Evolutionary conservation across 1,140 invertebrate genomes (phyloP), one percentile per base, ranked within the genome.

Genomic region (Macrobrachium nipponense): DNA sequence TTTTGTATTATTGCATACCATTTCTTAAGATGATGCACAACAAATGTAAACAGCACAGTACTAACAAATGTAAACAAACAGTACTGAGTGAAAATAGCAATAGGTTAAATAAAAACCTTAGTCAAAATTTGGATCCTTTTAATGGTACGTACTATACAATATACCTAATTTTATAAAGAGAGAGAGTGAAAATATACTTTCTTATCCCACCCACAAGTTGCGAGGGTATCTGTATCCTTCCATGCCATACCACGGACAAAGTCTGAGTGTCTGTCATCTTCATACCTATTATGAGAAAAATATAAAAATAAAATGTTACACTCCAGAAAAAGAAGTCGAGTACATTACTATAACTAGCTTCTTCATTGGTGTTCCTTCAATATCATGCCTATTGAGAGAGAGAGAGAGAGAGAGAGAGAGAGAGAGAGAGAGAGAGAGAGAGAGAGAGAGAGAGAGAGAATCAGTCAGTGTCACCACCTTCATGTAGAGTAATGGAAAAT

Each of bases 201-300:
- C 17, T 70, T 86, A 72, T 86, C 83, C 83, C 83, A 86, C 18
- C 83, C 83, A 75, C 77, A 86, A 36, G 64, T 73, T 51, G 80
- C 51, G 12, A 86, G 68, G 18, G 77, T 68, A 20, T 73, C 70
- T 43, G 77, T 68, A 27, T 86, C 83, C 68, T 59, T 61, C 83
- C 83, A 86, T 3, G 83, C 66, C 77, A 86, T 14, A 10, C 83
- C 83, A 27, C 83, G 64, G 17, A 86, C 68, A 51, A 86, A 86
- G 36, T 86, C 83, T 23, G 14, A n/a, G 68, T 86, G 83, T 2
- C 77, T 64, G 68, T 86, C 68, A 64, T 86, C 83, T 18, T 86
- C 83, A 43, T 86, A 86, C 20, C 83, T 86, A 78, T 10, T 58
- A 79, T 20, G 15, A 72, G 2, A 85, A 44, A 58, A 62, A 14